phyloP scores from a whole-genome alignment of 2,113 vertebrate genomes.

The Salvator merianae region DNA sequence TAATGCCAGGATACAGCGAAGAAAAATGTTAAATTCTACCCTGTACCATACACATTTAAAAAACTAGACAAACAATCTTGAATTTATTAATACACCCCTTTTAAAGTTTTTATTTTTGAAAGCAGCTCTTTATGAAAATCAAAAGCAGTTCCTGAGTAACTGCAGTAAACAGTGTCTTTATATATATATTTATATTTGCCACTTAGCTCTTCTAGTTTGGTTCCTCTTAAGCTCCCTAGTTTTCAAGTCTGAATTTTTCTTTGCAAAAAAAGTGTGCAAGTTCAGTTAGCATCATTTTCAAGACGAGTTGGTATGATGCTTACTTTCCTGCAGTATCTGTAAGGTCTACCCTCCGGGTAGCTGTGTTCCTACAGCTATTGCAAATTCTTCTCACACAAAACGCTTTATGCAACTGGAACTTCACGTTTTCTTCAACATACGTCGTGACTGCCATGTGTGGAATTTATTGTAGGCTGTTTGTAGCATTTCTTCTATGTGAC shows the following conservation, averaged over 20 bases:
- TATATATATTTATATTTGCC: constrained; percentile 68
- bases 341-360: constrained; percentile 67
- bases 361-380: constrained; percentile 70
- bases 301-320: constrained; percentile 63
- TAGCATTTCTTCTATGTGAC: constrained; percentile 97
- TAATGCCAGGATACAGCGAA: constrained; percentile 69
- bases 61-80: constrained; percentile 69
- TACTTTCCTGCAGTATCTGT: constrained; percentile 61
- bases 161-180: constrained; percentile 82
- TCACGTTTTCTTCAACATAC: constrained; percentile 97
- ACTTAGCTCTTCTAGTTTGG: constrained; percentile 75
- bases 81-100: constrained; percentile 76
- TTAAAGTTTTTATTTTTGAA: constrained; percentile 76
- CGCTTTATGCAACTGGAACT: constrained; percentile 40
- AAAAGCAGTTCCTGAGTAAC: constrained; percentile 85
- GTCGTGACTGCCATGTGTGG: constrained; percentile 93
- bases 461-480: constrained; percentile 96
- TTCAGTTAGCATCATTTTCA: constrained; percentile 70
- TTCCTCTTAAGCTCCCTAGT: constrained; percentile 73
- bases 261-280: constrained; percentile 76
- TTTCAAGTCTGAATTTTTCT: constrained; percentile 72
- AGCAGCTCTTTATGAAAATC: constrained; percentile 82
- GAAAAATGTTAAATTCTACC: constrained; percentile 75
- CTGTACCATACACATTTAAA: constrained; percentile 75
- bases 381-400: constrained; percentile 64